phyloP scores from a whole-genome alignment of 1,140 invertebrate species.

The Heterodera carotae region DNA sequence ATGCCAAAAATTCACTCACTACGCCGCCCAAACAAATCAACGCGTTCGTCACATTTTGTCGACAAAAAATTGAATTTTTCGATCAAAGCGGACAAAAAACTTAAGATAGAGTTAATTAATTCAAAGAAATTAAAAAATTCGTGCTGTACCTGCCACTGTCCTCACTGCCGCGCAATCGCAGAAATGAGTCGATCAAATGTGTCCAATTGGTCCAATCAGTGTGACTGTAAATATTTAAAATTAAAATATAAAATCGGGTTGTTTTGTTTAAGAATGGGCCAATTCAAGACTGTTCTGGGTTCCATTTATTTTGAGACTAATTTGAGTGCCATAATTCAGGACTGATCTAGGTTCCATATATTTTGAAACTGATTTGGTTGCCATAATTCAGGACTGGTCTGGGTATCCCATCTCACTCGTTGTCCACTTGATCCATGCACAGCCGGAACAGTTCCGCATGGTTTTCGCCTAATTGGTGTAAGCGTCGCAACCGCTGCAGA shows the following conservation, averaged over 20 bases:
- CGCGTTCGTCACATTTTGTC: background rate
- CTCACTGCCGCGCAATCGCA: background rate
- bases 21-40: background rate
- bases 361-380: too few relatives aligned
- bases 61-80: conserved; percentile 2
- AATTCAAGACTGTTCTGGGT: too few relatives aligned
- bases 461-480: background rate
- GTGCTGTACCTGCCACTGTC: background rate
- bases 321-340: too few relatives aligned
- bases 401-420: too few relatives aligned
- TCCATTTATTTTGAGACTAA: too few relatives aligned
- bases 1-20: background rate
- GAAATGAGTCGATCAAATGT: conserved; percentile 16
- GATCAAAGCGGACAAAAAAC: background rate
- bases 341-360: too few relatives aligned
- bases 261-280: too few relatives aligned
- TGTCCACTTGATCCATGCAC: conserved; percentile 18
- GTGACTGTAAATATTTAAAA: conserved; percentile 22
- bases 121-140: background rate
- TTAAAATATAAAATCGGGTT: background rate
- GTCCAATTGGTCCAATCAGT: conserved; percentile 40
- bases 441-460: background rate
- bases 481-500: background rate
- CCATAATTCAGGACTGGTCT: too few relatives aligned
- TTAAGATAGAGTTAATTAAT: background rate